Conservation (phyloP, 2,888 invertebrate species). For the Margaritifera margaritifera region DNA sequence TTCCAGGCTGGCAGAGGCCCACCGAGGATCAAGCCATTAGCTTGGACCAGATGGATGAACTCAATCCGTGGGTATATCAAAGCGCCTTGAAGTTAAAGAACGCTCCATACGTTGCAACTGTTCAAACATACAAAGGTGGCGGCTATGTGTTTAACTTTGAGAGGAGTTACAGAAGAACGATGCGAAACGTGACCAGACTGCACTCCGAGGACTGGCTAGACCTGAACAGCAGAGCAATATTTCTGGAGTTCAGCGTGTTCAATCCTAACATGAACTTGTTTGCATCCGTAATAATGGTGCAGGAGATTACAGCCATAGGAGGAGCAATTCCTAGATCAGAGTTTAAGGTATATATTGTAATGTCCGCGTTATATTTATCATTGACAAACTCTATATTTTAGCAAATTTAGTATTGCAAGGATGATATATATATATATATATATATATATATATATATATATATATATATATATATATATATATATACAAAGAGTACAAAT, state of each 20-base stretch:
- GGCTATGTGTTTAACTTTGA: conserved; percentile 68
- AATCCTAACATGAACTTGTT: conserved; percentile 73
- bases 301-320: conserved; percentile 68
- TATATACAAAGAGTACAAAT: too few species aligned
- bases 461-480: too few species aligned
- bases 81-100: conserved; percentile 71
- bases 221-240: conserved; percentile 73
- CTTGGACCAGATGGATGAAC: conserved; percentile 41
- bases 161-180: conserved; percentile 61
- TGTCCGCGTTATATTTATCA: too few species aligned
- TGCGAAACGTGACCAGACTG: conserved; percentile 65
- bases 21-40: conserved; percentile 43
- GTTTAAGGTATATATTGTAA: conserved; percentile 65
- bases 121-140: conserved; percentile 72
- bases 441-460: too few species aligned
- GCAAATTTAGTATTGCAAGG: too few species aligned
- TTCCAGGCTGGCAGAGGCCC: conserved; percentile 58
- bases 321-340: conserved; percentile 60
- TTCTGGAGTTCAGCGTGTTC: conserved; percentile 76
- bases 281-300: conserved; percentile 65
- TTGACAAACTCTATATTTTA: too few species aligned
- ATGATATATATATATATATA: too few species aligned
- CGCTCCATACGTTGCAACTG: conserved; percentile 71
- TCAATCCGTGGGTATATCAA: conserved; percentile 70
- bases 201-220: conserved; percentile 73